phyloP scores from a whole-genome alignment of 2,888 invertebrate species.

The Apamea anceps region DNA sequence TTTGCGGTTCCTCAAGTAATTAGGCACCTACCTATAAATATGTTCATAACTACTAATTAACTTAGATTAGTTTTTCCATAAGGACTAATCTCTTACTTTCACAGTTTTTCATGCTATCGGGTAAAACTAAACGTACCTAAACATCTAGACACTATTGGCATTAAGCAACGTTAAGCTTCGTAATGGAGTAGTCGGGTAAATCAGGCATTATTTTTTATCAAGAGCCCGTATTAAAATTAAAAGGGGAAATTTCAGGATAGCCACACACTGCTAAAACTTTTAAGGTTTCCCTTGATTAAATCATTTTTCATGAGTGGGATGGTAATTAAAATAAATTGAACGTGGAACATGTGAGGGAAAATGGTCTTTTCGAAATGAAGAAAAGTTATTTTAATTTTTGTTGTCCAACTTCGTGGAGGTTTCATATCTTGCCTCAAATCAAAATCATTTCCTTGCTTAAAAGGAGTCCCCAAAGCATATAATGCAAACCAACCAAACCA shows the following conservation, averaged over 20 bases:
- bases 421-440: conserved; percentile 7
- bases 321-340: conserved; percentile 48
- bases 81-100: too few species aligned
- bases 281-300: conserved; percentile 30
- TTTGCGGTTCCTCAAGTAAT: neutral
- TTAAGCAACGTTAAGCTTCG: neutral
- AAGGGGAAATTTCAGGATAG: neutral
- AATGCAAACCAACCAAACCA: too few species aligned
- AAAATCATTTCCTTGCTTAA: too few species aligned
- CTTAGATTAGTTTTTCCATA: neutral
- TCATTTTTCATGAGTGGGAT: conserved; percentile 18
- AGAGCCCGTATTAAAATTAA: neutral
- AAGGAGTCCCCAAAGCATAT: too few species aligned
- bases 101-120: neutral
- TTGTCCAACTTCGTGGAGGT: neutral
- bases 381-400: neutral
- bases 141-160: neutral
- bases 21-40: neutral
- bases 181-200: neutral
- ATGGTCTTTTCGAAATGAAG: conserved; percentile 5
- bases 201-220: neutral
- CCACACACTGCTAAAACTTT: neutral
- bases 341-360: conserved; percentile 23
- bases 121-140: neutral
- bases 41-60: neutral